These are phyloP conservation scores for Cremastinae sp. DNA, from an alignment of 2,888 invertebrate genomes.

Conservation along the genomic window DNA sequence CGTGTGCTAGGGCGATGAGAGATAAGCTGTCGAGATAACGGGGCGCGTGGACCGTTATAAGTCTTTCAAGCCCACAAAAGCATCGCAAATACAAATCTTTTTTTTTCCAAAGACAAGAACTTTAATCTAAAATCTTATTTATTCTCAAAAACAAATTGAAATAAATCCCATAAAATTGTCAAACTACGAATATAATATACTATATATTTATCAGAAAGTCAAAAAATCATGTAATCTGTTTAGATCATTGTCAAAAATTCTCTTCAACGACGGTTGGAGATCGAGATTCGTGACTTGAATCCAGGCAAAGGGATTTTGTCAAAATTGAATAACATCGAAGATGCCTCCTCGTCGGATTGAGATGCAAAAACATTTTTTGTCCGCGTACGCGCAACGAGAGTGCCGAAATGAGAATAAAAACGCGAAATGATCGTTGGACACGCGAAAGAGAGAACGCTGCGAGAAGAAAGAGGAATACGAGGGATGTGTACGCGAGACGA, in stretches of 20 bases:
- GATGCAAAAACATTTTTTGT: constrained; percentile 16
- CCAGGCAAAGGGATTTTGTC: constrained; percentile 6
- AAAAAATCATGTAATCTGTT: too few relatives aligned
- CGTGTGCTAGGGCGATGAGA: constrained; percentile 29
- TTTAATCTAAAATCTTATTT: background rate
- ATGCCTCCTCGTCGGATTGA: constrained; percentile 11
- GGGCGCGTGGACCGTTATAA: constrained; percentile 56
- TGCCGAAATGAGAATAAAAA: constrained; percentile 1
- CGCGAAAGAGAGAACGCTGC: constrained; percentile 55
- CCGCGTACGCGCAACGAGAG: background rate
- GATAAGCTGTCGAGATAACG: constrained; percentile 58
- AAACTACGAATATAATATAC: too few relatives aligned
- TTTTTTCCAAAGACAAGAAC: too few relatives aligned
- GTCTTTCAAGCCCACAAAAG: constrained; percentile 2
- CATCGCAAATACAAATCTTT: background rate
- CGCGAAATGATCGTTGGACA: constrained; percentile 22
- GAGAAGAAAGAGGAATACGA: constrained; percentile 18
- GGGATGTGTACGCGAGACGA: background rate
- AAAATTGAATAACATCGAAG: constrained; percentile 21
- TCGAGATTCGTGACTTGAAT: constrained; percentile 37
- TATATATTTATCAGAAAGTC: too few relatives aligned
- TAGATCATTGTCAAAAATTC: constrained; percentile 2
- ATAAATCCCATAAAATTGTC: too few relatives aligned
- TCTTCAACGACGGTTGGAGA: constrained; percentile 12
- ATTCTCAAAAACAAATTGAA: too few relatives aligned